Evolutionary conservation across 2,113 vertebrate genomes (phyloP).

Genomic region (Stictonetta naevosa): DNA sequence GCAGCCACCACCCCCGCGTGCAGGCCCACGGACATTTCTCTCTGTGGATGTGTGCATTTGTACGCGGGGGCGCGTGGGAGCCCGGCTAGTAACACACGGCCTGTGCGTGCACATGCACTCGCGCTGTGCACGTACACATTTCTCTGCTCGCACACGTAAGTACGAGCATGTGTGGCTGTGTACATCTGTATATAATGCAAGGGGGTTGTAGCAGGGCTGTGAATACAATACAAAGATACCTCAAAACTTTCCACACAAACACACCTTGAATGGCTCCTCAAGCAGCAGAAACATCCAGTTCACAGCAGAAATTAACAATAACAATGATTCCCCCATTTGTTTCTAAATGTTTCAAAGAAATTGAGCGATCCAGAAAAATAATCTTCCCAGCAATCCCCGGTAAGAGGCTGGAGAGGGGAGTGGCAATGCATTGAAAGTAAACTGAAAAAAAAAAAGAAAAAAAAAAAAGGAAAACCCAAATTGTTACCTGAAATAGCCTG

Average conservation of each 20-base stretch:
- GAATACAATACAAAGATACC: constrained; percentile 7
- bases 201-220: background rate
- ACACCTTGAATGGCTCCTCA: background rate
- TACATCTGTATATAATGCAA: background rate
- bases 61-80: rapidly evolving
- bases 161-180: background rate
- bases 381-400: background rate
- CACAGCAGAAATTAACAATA: background rate
- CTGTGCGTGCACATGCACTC: background rate
- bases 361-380: background rate
- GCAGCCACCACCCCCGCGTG: background rate
- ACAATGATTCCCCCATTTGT: background rate
- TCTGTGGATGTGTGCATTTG: background rate
- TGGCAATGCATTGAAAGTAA: background rate
- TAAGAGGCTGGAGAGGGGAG: background rate
- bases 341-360: background rate
- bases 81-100: rapidly evolving
- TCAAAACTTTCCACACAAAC: background rate
- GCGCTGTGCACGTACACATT: rapidly evolving
- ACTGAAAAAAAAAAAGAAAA: background rate
- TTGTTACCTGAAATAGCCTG: background rate
- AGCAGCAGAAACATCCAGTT: background rate
- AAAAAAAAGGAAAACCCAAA: background rate
- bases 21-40: background rate
- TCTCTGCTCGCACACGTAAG: background rate